Evolutionary conservation across 2,797 vertebrate species (phyloP), one percentile per base, ranked within the genome.

Genomic region (Liasis olivaceus): DNA sequence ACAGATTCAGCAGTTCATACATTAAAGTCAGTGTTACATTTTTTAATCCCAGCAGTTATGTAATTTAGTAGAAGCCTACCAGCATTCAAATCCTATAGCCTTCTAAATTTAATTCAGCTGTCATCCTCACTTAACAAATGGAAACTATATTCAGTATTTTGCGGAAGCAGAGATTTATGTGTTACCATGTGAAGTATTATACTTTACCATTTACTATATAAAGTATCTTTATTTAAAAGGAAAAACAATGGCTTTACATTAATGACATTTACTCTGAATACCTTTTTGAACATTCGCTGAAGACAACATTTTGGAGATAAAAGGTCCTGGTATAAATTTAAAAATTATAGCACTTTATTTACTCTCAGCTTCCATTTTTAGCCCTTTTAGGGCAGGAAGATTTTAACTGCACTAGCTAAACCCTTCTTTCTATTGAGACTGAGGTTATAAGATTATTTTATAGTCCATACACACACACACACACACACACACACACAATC

Each of bases 31-130:
- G 17, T 66, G 5, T 91, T 63, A 28, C 22, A 58, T 81, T 87
- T 89, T 13, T 31, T 89, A 91, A 72, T 14, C 20, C 22, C 24
- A 85, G 0, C 24, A 93, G 94, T 91, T 94, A 90, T 66, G 94
- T 87, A 36, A 92, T 13, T 87, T 87, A 92, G 92, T 54, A 24
- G 42, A 93, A 90, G 24, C 54, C 59, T 93, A 92, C 90, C 13
- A 91, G 47, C 28, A 72, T 77, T 58, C 60, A 22, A 85, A 15
- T 4, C 13, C 31, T 47, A 62, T 13, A 47, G 6, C 11, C 22
- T 31, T 88, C 58, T 91, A 88, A 91, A 51, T 84, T 31, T 5
- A 31, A 69, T 36, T 64, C 58, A 85, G 31, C 66, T 89, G 26
- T n/a, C 9, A 31, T 13, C 60, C 60, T 62, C 42, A 88, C 26